Evolutionary conservation across 2,888 invertebrate species (phyloP), one percentile per base, ranked within the genome.

Genomic region (Drosophila trichaetosa): DNA sequence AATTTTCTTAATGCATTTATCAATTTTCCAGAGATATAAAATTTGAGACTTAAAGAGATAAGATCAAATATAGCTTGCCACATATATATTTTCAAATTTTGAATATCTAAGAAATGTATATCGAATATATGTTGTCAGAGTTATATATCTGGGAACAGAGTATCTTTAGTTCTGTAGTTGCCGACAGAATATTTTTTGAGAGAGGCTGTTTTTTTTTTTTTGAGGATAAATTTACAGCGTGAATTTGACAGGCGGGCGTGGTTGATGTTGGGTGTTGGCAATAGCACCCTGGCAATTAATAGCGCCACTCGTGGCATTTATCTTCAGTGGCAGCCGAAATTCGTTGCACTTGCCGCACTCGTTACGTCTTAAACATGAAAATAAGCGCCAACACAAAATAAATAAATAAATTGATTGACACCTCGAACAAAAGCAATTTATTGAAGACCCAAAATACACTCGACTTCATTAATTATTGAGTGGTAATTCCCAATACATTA

Each of bases 391-490:
- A 21, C 33, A 53, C 49, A 46, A 62, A 51, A 52, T 38, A 18
- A 53, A 40, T 70, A 62, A 51, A 52, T 38, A 18, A 53, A 40
- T 70, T 80, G 78, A 71, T 71, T 70, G 67, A 63, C 62, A 52
- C n/a, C 54, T 34, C 31, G 31, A 49, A 33, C 21, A 61, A 53
- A 77, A 64, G 51, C 58, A 67, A 67, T 69, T 69, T 69, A 79
- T 66, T 48, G 36, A 61, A 51, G 40, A 33, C 54, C 54, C n/a
- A 56, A 56, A 61, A 34, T 38, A 52, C 31, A 40, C n/a, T 54
- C 21, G 27, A 10, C 27, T 27, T 52, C 70, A 78, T 78, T 27
- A 38, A 74, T 70, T 75, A 74, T 78, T 78, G 52, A 80, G 42
- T 65, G 52, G 18, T 40, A 24, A 11, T 5, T 54, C 24, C 16